Conservation (phyloP, 2,888 invertebrate genomes). For the Periphyllus acericola region DNA sequence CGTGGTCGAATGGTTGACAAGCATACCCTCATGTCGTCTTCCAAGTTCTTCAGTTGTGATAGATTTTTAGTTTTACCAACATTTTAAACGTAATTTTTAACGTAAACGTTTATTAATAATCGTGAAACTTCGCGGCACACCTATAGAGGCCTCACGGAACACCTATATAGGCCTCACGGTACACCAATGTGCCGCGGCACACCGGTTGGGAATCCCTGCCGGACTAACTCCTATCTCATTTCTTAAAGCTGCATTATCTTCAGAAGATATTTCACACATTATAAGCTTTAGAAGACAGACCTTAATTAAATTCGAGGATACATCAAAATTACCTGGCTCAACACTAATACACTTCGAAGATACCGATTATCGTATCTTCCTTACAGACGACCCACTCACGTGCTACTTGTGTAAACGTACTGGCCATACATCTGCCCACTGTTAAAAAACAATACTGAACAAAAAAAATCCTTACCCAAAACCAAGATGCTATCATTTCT, state of each 20-base stretch:
- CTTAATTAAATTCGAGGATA: neutral
- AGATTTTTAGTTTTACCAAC: too few relatives aligned
- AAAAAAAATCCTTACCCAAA: neutral
- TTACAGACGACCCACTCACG: neutral
- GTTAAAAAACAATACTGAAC: neutral
- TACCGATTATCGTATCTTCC: neutral
- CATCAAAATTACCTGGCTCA: neutral
- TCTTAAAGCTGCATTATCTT: neutral
- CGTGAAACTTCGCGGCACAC: too few relatives aligned
- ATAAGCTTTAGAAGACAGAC: neutral
- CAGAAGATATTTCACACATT: neutral
- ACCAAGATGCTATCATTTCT: too few relatives aligned
- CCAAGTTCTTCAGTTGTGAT: too few relatives aligned
- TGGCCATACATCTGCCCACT: neutral
- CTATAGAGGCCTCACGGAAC: too few relatives aligned
- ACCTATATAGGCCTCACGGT: too few relatives aligned
- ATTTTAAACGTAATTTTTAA: too few relatives aligned
- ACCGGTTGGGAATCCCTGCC: too few relatives aligned
- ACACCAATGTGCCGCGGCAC: too few relatives aligned
- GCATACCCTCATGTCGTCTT: too few relatives aligned
- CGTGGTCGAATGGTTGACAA: too few relatives aligned
- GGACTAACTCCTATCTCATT: neutral
- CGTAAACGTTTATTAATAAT: too few relatives aligned
- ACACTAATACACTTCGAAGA: neutral
- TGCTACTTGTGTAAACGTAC: neutral